phyloP scores from a whole-genome alignment of 2,797 vertebrate species.

The Coregonus ussuriensis region DNA sequence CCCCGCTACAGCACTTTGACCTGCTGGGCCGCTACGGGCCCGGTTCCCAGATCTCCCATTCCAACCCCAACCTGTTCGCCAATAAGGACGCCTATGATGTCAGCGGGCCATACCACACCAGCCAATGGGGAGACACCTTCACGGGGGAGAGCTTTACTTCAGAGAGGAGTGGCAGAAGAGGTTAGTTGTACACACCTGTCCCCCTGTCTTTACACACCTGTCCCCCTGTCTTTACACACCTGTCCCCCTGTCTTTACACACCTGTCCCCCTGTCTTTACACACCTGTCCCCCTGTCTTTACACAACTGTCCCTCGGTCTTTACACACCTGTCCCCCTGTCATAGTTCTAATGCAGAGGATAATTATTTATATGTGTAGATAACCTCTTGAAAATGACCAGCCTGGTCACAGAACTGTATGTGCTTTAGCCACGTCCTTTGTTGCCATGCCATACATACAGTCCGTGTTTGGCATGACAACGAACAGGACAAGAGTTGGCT shows the following conservation, averaged over 20 bases:
- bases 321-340: not conserved
- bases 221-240: not conserved
- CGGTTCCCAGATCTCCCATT: conserved; percentile 74
- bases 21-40: conserved; percentile 78
- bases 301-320: not conserved
- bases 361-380: conserved; percentile 12
- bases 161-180: conserved; percentile 62
- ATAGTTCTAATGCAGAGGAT: not conserved
- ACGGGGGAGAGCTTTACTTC: conserved; percentile 66
- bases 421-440: conserved; percentile 5
- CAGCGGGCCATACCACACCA: conserved; percentile 49
- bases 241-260: too few relatives aligned
- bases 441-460: not conserved
- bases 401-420: conserved; percentile 1
- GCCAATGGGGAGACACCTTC: conserved; percentile 74
- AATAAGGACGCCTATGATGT: conserved; percentile 58
- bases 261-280: too few relatives aligned
- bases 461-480: not conserved
- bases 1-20: conserved; percentile 78
- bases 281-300: too few relatives aligned
- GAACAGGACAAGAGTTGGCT: conserved; percentile 7
- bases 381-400: not conserved
- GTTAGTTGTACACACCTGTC: conserved; percentile 42
- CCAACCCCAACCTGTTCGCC: conserved; percentile 77
- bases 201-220: too few relatives aligned